Conservation (phyloP, 2,113 vertebrate species). For the Zosterops hypoxanthus region DNA sequence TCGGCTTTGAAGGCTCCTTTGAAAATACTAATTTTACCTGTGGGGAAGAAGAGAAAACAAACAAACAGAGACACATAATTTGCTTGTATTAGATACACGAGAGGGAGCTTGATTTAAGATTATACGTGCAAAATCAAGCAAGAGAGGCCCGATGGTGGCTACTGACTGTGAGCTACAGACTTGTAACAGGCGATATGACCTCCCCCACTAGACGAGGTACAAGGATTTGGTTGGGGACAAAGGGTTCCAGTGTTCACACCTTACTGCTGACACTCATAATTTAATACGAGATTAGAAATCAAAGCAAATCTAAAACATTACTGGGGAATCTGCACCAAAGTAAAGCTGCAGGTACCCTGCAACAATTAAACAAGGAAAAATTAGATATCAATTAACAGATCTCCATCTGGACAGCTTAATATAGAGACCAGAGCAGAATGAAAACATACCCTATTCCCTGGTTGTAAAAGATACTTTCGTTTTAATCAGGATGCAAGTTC, state of each 20-base stretch:
- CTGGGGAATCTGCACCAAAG: neutral
- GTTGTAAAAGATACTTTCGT: neutral
- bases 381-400: neutral
- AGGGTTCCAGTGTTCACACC: neutral
- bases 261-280: neutral
- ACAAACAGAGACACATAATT: conserved; percentile 22
- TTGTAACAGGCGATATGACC: fast-evolving
- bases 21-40: conserved; percentile 89
- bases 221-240: neutral
- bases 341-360: neutral
- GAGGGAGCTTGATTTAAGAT: neutral
- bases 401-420: neutral
- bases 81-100: neutral
- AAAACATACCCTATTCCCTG: neutral
- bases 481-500: neutral
- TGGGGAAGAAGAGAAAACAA: conserved; percentile 25
- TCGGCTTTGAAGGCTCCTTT: conserved; percentile 88
- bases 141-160: neutral
- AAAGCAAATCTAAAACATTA: neutral
- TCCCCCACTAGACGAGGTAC: neutral
- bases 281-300: neutral
- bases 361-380: neutral
- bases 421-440: neutral
- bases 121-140: neutral
- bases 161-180: neutral